phyloP scores from a whole-genome alignment of 2,113 vertebrate species.

The Hemiscyllium ocellatum region DNA sequence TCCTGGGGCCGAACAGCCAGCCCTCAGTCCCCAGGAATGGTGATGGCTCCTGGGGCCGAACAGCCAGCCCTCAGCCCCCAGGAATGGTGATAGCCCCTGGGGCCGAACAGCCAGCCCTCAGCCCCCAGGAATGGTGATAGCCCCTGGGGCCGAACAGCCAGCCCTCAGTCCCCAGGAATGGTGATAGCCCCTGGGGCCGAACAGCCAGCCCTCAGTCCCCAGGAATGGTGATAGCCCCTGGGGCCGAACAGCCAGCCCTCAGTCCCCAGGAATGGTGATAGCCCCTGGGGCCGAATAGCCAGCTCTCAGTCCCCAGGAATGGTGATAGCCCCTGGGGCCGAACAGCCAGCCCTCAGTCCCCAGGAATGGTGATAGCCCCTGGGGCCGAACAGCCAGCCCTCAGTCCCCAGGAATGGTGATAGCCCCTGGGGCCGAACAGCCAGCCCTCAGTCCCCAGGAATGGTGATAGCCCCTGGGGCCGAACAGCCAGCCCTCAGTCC shows the following conservation, averaged over 20 bases:
- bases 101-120: not conserved
- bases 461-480: not conserved
- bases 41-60: not conserved
- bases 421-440: too few relatives aligned
- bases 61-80: not conserved
- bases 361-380: not conserved
- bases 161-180: not conserved
- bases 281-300: not conserved
- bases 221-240: not conserved
- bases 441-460: too few relatives aligned
- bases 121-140: too few relatives aligned
- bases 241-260: not conserved
- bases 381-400: not conserved
- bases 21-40: not conserved
- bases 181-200: not conserved
- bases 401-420: not conserved
- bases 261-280: not conserved
- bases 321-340: not conserved
- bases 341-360: not conserved
- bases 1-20: not conserved
- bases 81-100: not conserved
- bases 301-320: not conserved
- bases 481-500: not conserved
- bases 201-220: not conserved
- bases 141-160: not conserved